phyloP scores from a whole-genome alignment of 92 coral and sea anemone species.

The Scolanthus callimorphus region DNA sequence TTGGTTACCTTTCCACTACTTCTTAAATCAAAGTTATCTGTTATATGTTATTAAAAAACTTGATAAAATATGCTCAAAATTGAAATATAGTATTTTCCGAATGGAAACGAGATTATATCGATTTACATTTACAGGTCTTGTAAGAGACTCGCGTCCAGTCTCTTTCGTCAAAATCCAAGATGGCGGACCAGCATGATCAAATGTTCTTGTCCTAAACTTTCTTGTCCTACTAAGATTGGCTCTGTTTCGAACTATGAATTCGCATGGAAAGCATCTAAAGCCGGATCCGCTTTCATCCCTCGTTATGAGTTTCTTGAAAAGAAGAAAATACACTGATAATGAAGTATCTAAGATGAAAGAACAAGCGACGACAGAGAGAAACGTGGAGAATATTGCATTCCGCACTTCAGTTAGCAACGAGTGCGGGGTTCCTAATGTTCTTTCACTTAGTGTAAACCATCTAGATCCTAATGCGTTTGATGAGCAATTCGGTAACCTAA shows the following conservation, averaged over 20 bases:
- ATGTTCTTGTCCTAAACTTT: neutral
- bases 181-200: constrained; percentile 9
- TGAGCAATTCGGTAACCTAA: constrained; percentile 80
- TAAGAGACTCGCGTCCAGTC: too few relatives aligned
- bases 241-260: constrained; percentile 41
- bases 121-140: too few relatives aligned
- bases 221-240: neutral
- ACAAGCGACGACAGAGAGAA: constrained; percentile 38
- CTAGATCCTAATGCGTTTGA: constrained; percentile 68
- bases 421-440: constrained; percentile 73
- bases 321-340: constrained; percentile 76
- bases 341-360: constrained; percentile 39
- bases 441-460: constrained; percentile 78
- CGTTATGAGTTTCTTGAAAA: constrained; percentile 74
- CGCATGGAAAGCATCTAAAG: constrained; percentile 54
- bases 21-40: too few relatives aligned
- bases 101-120: too few relatives aligned
- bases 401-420: constrained; percentile 74
- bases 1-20: too few relatives aligned
- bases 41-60: too few relatives aligned
- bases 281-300: constrained; percentile 52
- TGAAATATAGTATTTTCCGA: too few relatives aligned
- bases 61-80: too few relatives aligned
- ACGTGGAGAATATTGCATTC: constrained; percentile 78
- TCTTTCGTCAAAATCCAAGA: too few relatives aligned